Evolutionary conservation across 2,888 invertebrate species (phyloP), one percentile per base, ranked within the genome.

Genomic region (Diarsia rubi): DNA sequence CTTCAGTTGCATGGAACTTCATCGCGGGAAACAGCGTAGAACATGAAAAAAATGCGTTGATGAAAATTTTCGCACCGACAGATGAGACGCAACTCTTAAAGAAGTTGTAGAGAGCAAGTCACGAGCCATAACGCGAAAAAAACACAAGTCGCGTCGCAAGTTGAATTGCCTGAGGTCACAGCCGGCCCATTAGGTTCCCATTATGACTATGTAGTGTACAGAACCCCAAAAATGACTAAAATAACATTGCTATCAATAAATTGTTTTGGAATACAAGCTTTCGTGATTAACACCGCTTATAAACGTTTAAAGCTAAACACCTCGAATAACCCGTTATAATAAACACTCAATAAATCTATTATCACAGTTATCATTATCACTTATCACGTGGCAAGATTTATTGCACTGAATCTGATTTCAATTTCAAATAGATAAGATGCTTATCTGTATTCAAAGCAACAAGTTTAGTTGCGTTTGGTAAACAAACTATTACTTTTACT

Each of bases 271-370:
- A 65, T 44, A 16, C 57, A 67, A 47, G 57, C 0, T 37, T 49
- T 49, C 59, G 3, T 69, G 42, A 63, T 79, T 63, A 14, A 72
- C 9, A 31, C 14, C 19, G 42, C 9, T n/a, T 3, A 42, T 16
- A 37, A 62, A 72, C 47, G 42, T 47, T 76, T 52, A 79, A 45
- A 42, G 16, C 31, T 49, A 54, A 54, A 57, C 63, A 73, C 63
- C 54, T 49, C 47, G 3, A 47, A 42, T 16, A 79, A 71, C 52
- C 71, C 37, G 45, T 62, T 42, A 54, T 45, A 44, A 21, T 79
- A 54, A 79, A 54, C 47, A 71, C 37, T 31, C 45, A 62, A 79
- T 76, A 63, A 79, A 79, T 76, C 27, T 47, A n/a, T 31, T 54
- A 44, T 54, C 62, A 45, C 44, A 16, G 27, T 66, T 47, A 47